A percentile compares a stretch with the other conserved stretches of the same genome.
Conservation (phyloP, 1,140 invertebrate genomes). For the Cydia fagiglandana region DNA sequence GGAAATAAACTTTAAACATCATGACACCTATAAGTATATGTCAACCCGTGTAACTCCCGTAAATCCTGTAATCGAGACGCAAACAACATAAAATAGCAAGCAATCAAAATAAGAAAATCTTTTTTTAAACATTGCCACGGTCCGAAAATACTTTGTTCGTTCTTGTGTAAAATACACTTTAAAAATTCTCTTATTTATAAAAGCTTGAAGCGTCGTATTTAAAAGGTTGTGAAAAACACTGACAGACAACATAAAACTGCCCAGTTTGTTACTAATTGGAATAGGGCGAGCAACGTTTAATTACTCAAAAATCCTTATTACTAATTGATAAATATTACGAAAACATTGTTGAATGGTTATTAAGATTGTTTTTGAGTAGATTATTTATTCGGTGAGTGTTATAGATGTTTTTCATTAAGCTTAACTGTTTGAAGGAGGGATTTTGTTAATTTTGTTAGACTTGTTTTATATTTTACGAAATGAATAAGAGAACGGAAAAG, state of each 20-base stretch:
- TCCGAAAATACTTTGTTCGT: not conserved
- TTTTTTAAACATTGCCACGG: not conserved
- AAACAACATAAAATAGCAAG: not conserved
- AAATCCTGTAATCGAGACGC: too few relatives aligned
- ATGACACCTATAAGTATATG: too few relatives aligned
- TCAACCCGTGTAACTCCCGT: too few relatives aligned
- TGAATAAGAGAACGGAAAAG: not conserved
- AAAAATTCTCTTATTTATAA: not conserved
- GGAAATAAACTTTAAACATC: too few relatives aligned
- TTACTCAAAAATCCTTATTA: not conserved
- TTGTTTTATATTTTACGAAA: not conserved
- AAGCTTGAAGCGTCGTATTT: not conserved
- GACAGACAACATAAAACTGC: not conserved
- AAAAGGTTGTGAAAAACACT: not conserved
- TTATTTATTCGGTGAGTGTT: conserved; percentile 3
- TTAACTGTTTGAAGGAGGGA: not conserved
- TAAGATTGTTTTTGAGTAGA: conserved; percentile 10
- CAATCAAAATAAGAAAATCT: not conserved
- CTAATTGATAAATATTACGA: conserved; percentile 6
- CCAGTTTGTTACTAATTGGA: conserved; percentile 1
- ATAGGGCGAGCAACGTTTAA: not conserved
- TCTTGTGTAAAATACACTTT: not conserved
- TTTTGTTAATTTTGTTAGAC: not conserved
- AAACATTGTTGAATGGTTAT: conserved; percentile 2
- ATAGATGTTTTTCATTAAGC: not conserved